Evolutionary conservation across 1,140 invertebrate genomes (phyloP), one percentile per base, ranked within the genome.

Genomic region (Patella vulgata): DNA sequence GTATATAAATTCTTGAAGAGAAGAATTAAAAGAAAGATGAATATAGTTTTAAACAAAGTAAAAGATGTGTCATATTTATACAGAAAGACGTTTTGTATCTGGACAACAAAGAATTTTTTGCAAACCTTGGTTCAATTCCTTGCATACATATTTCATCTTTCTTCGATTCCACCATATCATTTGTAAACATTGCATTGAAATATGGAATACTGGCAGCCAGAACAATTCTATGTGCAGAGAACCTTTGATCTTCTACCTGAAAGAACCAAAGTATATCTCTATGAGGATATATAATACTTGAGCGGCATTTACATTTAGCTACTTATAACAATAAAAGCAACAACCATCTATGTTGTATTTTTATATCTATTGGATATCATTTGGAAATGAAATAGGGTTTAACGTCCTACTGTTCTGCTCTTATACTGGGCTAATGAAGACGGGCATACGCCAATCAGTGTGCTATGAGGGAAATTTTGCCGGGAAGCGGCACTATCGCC

Each of bases 161-260:
- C 68, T 91, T 90, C 66, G 91, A 91, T 84, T 96, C 94, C 0
- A 90, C 87, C 92, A 95, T 94, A 78, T 95, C 92, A 83, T 92
- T 89, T 17, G 91, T 91, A 82, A 96, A 95, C 94, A 96, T 96
- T 17, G 91, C 93, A 85, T 93, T 88, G 82, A 96, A 96, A 81
- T 95, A 96, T 12, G 94, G 94, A 78, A 96, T 93, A 21, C 91
- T 93, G 5, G 92, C 90, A 21, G 93, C 92, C 40, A 96, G 84
- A 23, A 96, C 91, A 65, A 96, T 89, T 65, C 92, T 87, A 84
- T 96, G 94, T 17, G 92, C 93, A 70, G 88, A 89, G 77, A 95
- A 94, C 58, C 87, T 88, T 75, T 90, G 89, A 73, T 92, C 90
- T 63, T 91, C 92, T 46, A 93, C 91, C 70, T 93, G 87, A 3